Percentiles rank a stretch among this genome's conserved stretches.
Conservation (phyloP, 1,140 invertebrate genomes). For the Panagrolaimus sp. region DNA sequence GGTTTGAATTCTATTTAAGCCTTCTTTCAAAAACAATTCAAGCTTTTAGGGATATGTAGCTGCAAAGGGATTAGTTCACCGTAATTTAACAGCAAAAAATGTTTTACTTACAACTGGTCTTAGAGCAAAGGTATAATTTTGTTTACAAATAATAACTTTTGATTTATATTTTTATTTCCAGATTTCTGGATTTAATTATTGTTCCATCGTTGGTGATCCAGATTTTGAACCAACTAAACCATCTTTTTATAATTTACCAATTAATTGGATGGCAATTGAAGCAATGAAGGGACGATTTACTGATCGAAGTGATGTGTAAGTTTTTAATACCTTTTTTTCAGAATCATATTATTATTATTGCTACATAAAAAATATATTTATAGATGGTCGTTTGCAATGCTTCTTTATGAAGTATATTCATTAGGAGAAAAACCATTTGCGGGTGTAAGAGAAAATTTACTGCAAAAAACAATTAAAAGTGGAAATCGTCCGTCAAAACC, state of each 20-base stretch:
- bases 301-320: constrained; percentile 32
- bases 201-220: constrained; percentile 27
- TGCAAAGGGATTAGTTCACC: constrained; percentile 33
- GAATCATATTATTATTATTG: neutral
- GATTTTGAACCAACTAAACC: constrained; percentile 24
- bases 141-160: no score
- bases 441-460: constrained; percentile 31
- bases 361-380: constrained; percentile 4
- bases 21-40: no score
- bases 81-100: constrained; percentile 35
- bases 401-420: constrained; percentile 36
- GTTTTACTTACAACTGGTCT: constrained; percentile 40
- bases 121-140: constrained; percentile 26
- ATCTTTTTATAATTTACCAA: constrained; percentile 24
- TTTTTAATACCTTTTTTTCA: neutral
- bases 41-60: constrained; percentile 28
- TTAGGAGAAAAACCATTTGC: constrained; percentile 34
- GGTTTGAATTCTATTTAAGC: constrained; percentile 15
- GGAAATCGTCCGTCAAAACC: constrained; percentile 30
- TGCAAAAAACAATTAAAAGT: constrained; percentile 29
- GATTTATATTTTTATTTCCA: no score
- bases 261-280: constrained; percentile 35
- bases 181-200: constrained; percentile 34
- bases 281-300: constrained; percentile 32
- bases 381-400: constrained; percentile 38